Base-by-base conservation (phyloP, 2,113 vertebrate genomes). In the Paratilapia polleni region DNA sequence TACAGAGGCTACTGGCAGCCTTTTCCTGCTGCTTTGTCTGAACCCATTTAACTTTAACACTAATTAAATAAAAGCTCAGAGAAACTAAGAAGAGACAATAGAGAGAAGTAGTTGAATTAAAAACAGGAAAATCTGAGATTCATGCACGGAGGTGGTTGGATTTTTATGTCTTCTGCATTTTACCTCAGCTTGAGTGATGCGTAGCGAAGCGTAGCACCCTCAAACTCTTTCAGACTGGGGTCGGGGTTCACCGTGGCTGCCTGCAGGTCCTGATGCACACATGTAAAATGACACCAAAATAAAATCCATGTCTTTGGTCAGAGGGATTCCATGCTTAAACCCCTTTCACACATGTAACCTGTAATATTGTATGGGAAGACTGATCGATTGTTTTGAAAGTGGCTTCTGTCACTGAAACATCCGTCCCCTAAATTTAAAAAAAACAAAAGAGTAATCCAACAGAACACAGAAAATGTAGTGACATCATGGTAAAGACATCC, bases 201-300 rank as follows among this genome's bases (percentile, higher is more conserved):
- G 24, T 99, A 99, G 86, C 98, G 98, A 20, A 99, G 96, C 0
- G 98, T 99, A 8, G 98, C 98, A 86, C 98, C 98, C 94, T 99
- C 98, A 93, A 99, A 99, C 91, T 99, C 98, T 94, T 99, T 99
- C 85, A 99, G 96, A 91, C 98, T 99, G 82, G 98, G 98, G 90
- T 99, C 98, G 26, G 98, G 97, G 93, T 98, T 98, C 90, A 99
- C 97, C 1, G 97, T 99, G 88, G 98, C 98, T 47, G 97, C 98
- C 70, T 99, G 98, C 78, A 99, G 95, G 88, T 99, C 98, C 98
- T 99, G 91, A 76, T 41, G 34, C 75, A 93, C 24, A 90, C 14
- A 88, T 8, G 52, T 34, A 77, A 85, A 84, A 70, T 38, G 6
- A 70, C 13, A 54, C 6, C 15, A 54, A 73, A 86, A 22, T 19